Evolutionary conservation across 2,888 invertebrate species (phyloP), one percentile per base, ranked within the genome.

Genomic region (Mimas tiliae): DNA sequence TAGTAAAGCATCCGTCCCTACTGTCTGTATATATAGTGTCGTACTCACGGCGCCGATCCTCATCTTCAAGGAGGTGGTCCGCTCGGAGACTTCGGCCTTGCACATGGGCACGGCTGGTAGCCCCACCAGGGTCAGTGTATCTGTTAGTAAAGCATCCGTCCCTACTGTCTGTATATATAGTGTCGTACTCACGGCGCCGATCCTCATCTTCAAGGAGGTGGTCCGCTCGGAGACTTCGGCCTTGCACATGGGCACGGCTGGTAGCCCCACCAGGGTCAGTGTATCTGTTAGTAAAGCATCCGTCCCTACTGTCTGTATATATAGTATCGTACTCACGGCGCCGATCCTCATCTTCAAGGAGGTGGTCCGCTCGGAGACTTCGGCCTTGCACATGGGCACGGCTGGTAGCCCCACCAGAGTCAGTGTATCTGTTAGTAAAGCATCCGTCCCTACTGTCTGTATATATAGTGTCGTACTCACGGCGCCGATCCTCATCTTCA

Each of bases 341-440:
- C 94, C 94, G n/a, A 94, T 94, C 70, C 93, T 79, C 91, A 91
- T 89, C 75, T 90, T 88, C 62, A 92, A 87, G 51, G 91, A 89
- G 74, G 81, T 82, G 73, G 62, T 79, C 42, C 82, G 83, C n/a
- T 80, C 75, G 21, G 84, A 68, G 21, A 76, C 58, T 16, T 89
- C 90, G 0, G 73, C 68, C 71, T 95, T 93, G 76, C 95, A 89
- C 81, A 96, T 95, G 83, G 96, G 96, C 65, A 96, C 94, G 0
- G 97, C 97, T 0, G 97, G 97, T 64, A 98, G 94, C 51, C 98
- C 98, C 70, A 98, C 96, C 70, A 99, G 94, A 14, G 98, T 98
- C 67, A 99, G 94, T 11, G 99, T 94, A 93, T 99, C 98, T 1
- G 98, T 96, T 76, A 99, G 92, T 86, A 99, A 95, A 3, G 98